Conservation (phyloP, 1,140 invertebrate genomes). For the Drosophila leontia region DNA sequence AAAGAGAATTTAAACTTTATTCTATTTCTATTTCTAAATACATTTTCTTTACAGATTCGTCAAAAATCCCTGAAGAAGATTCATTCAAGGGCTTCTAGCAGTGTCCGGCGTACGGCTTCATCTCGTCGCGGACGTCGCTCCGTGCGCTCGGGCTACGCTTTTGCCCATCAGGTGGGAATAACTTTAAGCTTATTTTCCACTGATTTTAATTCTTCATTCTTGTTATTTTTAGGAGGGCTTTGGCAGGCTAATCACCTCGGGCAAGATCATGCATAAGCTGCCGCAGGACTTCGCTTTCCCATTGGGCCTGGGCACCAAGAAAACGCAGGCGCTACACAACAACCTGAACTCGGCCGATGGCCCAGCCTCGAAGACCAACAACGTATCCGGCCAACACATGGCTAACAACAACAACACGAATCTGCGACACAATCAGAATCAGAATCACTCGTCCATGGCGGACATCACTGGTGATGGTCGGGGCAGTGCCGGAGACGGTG, state of each 20-base stretch:
- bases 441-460: conserved; percentile 76
- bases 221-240: conserved; percentile 92
- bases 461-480: conserved; percentile 58
- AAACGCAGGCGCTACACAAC: conserved; percentile 68
- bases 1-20: not conserved
- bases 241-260: conserved; percentile 98
- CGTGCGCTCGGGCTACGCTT: conserved; percentile 98
- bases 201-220: not conserved
- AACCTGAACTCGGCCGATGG: conserved; percentile 46
- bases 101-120: conserved; percentile 93
- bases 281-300: conserved; percentile 86
- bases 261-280: conserved; percentile 97
- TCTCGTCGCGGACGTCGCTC: conserved; percentile 94
- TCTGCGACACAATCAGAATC: conserved; percentile 65
- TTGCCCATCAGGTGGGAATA: conserved; percentile 90
- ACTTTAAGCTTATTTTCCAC: not conserved
- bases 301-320: conserved; percentile 77
- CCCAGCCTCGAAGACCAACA: conserved; percentile 49
- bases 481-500: conserved; percentile 25
- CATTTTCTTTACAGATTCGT: conserved; percentile 65
- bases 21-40: too few relatives aligned
- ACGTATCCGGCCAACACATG: conserved; percentile 85
- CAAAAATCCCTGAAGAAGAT: conserved; percentile 90
- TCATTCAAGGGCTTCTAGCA: conserved; percentile 90
- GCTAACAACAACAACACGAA: conserved; percentile 71